Conservation (phyloP, 2,797 vertebrate species). For the Myotis pilosus region DNA sequence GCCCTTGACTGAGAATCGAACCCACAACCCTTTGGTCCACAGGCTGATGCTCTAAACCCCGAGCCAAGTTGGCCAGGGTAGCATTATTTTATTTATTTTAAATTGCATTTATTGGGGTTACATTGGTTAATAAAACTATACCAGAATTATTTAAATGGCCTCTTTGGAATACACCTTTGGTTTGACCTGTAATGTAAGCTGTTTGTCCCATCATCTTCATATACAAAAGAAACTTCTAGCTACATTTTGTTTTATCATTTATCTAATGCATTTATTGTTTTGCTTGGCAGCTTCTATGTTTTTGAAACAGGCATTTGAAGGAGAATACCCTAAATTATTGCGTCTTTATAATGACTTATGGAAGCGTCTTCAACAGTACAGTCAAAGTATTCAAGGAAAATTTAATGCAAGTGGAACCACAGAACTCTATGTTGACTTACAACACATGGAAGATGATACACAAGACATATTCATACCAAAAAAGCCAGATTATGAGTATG, state of each 20-base stretch:
- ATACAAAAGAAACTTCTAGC: conserved; percentile 4
- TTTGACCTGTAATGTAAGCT: neutral
- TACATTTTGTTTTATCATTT: conserved; percentile 38
- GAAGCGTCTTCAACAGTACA: conserved; percentile 96
- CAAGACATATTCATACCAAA: conserved; percentile 91
- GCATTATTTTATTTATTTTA: neutral
- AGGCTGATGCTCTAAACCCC: neutral
- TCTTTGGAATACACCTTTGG: neutral
- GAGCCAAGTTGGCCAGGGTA: neutral
- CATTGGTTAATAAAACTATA: neutral
- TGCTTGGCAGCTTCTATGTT: conserved; percentile 90
- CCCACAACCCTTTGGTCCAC: neutral
- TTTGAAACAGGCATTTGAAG: conserved; percentile 97
- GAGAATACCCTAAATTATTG: conserved; percentile 96
- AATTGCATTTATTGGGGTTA: neutral
- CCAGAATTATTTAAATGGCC: neutral
- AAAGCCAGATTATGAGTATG: conserved; percentile 92
- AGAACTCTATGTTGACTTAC: conserved; percentile 87
- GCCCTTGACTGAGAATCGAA: neutral
- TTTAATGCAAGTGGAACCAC: conserved; percentile 83
- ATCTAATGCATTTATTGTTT: conserved; percentile 55
- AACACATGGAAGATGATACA: conserved; percentile 85
- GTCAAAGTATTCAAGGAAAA: conserved; percentile 89
- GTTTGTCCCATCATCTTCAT: neutral
- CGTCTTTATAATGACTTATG: conserved; percentile 97